Base-by-base conservation (phyloP, 2,113 vertebrate genomes). In the Protobothrops flavoviridis region DNA sequence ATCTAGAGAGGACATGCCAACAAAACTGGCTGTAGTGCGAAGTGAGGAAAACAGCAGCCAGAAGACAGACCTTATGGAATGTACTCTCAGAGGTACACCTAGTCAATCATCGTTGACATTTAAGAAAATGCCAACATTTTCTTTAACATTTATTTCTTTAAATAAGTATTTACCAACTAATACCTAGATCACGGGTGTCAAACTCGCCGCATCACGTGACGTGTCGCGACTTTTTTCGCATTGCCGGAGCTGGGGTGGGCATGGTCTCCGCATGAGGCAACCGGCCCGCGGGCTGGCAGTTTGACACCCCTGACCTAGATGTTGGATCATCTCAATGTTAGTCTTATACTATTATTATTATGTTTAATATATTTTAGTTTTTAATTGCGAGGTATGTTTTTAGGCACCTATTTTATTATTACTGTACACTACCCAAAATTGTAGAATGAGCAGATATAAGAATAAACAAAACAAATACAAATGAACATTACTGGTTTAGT, bases 401-500 rank as follows among this genome's bases (percentile, higher is more conserved):
- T 81, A 39, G n/a, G 7, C 5, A 33, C 64, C n/a, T 39, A n/a
- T 20, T 81, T 20, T 81, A 8, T 39, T 39, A 39, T 81, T 81
- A 81, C 15, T 81, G n/a, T 81, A 39, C 6, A 8, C 15, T 81
- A 81, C n/a, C 15, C n/a, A 81, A 39, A 81, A 39, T 39, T 39
- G 33, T 39, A 81, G 15, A 39, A 81, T 81, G 15, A 39, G 69
- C 33, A 39, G 6, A 17, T 81, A 81, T 81, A 39, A 81, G 17
- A 81, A 81, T 39, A 20, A 81, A 29, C 61, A 29, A 33, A 33
- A 74, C n/a, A 74, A 74, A 74, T 74, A 74, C 69, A 81, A 81
- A 39, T 39, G 15, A 9, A 91, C 50, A 11, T 0, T 1, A 90
- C 56, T 33, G 64, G 86, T 95, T 59, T 97, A 97, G 97, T 97